Percentiles rank a stretch among this genome's conserved stretches.
Evolutionary conservation across 2,888 invertebrate genomes (phyloP).

Genomic region (Oeneis ivallda): DNA sequence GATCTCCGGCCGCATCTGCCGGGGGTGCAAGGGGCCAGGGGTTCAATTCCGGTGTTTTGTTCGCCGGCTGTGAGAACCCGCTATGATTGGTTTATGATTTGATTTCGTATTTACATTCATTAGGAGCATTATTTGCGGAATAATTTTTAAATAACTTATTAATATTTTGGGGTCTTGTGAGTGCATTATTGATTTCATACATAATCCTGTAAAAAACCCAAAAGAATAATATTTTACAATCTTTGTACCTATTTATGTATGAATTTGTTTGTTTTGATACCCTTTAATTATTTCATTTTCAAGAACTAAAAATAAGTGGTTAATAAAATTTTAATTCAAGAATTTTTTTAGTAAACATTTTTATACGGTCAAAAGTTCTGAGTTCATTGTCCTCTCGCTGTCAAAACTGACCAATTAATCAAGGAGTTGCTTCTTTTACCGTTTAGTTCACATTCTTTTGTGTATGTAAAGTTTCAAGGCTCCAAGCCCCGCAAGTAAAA

Average conservation of each 20-base stretch:
- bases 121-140: conserved; percentile 50
- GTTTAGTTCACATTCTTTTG: not conserved
- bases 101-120: conserved; percentile 48
- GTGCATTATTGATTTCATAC: not conserved
- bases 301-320: no score
- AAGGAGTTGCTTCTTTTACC: not conserved
- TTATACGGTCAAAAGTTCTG: no score
- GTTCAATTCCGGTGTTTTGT: conserved; percentile 73
- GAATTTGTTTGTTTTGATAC: not conserved
- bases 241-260: not conserved
- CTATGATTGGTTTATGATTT: conserved; percentile 72
- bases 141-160: not conserved
- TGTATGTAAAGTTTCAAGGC: not conserved
- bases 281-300: no score
- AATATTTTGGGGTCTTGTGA: not conserved
- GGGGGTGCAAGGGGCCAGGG: conserved; percentile 53
- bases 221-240: not conserved
- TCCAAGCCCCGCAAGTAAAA: not conserved
- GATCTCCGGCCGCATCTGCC: conserved; percentile 77
- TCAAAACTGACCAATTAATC: not conserved
- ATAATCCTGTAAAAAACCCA: not conserved
- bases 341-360: no score
- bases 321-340: no score
- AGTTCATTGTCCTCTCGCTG: no score
- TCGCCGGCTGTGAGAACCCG: conserved; percentile 68